A percentile compares a stretch with the other conserved stretches of the same genome.
phyloP scores from a whole-genome alignment of 2,113 vertebrate genomes.

The Glareola pratincola region DNA sequence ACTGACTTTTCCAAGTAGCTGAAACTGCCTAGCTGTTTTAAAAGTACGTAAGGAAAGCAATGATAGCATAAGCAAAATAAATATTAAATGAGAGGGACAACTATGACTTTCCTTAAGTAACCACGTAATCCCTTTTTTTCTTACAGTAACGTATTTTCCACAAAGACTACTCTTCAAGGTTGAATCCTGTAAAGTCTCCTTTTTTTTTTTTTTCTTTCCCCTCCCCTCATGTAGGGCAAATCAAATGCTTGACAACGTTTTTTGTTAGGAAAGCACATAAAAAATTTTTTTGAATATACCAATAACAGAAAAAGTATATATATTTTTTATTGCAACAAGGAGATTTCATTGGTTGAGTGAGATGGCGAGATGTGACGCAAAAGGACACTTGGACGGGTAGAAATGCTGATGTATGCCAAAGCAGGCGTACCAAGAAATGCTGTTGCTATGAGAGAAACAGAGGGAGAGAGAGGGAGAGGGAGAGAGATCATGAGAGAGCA shows the following conservation, averaged over 20 bases:
- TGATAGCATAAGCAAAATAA: neutral
- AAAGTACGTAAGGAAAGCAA: neutral
- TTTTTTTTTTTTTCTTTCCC: neutral
- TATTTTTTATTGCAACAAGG: conserved; percentile 74
- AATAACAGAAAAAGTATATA: conserved; percentile 76
- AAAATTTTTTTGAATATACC: conserved; percentile 74
- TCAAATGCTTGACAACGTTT: conserved; percentile 23
- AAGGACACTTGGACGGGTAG: conserved; percentile 81
- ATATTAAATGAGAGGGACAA: neutral
- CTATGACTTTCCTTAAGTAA: neutral
- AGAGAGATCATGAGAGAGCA: conserved; percentile 51
- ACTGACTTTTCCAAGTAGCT: neutral
- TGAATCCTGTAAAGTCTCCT: neutral
- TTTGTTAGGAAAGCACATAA: conserved; percentile 43
- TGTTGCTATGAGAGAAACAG: conserved; percentile 71
- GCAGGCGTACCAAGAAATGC: conserved; percentile 69
- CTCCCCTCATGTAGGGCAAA: neutral
- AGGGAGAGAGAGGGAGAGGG: conserved; percentile 43
- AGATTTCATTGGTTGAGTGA: conserved; percentile 84
- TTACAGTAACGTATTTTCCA: conserved; percentile 11
- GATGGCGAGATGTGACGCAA: conserved; percentile 95
- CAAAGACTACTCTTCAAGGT: neutral
- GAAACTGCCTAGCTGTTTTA: neutral
- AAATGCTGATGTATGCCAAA: conserved; percentile 76
- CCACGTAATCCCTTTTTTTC: neutral